These are phyloP conservation scores for Synergus japonicus DNA, from an alignment of 2,888 invertebrate species.

Conservation along the genomic window DNA sequence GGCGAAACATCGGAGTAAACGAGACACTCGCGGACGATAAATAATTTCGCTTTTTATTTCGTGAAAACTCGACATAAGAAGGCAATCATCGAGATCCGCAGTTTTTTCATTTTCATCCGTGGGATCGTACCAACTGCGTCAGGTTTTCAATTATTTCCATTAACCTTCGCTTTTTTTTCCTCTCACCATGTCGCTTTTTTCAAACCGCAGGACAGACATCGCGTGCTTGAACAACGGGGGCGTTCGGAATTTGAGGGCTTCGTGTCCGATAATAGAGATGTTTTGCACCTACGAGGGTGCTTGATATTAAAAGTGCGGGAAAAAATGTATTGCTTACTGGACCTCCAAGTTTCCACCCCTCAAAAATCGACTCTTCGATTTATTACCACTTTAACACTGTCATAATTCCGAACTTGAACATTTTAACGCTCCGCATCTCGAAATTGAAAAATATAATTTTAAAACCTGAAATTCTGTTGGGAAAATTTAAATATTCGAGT, in stretches of 20 bases:
- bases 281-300: slow-evolving; percentile 60
- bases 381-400: not conserved
- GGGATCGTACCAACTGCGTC: not conserved
- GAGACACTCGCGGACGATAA: not conserved
- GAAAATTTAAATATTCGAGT: not conserved
- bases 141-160: slow-evolving; percentile 17
- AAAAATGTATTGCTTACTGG: not conserved
- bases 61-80: not conserved
- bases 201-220: slow-evolving; percentile 44
- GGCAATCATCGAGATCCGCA: slow-evolving; percentile 2
- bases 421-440: not conserved
- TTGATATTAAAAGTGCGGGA: slow-evolving; percentile 64
- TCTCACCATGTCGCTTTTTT: slow-evolving; percentile 9
- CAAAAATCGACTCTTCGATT: not conserved
- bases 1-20: not conserved
- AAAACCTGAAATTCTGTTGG: not conserved
- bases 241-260: slow-evolving; percentile 5
- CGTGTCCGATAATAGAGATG: slow-evolving; percentile 61
- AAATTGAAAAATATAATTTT: not conserved
- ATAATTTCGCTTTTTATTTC: slow-evolving; percentile 4
- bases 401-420: not conserved
- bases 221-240: slow-evolving; percentile 47
- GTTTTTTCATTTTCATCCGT: not conserved
- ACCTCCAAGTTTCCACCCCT: not conserved
- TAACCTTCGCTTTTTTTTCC: not conserved